Evolutionary conservation across 2,113 vertebrate genomes (phyloP).

Genomic region (Dinomys branickii): DNA sequence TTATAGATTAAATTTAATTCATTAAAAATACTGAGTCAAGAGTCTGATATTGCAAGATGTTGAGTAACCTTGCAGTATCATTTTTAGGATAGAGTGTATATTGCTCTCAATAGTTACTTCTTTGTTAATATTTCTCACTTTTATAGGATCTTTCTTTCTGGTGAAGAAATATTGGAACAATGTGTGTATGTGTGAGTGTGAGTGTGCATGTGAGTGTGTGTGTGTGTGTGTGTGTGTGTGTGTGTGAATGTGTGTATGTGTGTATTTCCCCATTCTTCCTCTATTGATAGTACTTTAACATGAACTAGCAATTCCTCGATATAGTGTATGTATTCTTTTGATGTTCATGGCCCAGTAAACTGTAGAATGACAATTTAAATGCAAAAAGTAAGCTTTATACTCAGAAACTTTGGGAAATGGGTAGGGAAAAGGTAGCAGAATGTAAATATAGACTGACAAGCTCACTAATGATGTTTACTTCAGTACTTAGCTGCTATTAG

Average conservation of each 20-base stretch:
- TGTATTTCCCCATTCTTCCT: not conserved
- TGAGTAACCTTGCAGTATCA: not conserved
- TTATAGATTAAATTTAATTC: not conserved
- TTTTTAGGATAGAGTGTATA: not conserved
- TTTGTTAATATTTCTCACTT: not conserved
- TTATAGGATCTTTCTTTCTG: not conserved
- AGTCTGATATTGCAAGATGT: not conserved
- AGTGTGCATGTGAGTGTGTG: not conserved
- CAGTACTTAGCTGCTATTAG: constrained; percentile 41
- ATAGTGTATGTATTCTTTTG: not conserved
- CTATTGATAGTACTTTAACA: not conserved
- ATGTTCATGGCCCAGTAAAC: not conserved
- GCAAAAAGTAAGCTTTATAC: constrained; percentile 11
- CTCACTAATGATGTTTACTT: constrained; percentile 66
- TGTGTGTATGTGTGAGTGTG: no score
- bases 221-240: not conserved
- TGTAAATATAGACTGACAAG: constrained; percentile 65
- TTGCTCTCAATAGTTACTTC: not conserved
- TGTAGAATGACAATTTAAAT: constrained; percentile 25
- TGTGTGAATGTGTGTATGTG: not conserved
- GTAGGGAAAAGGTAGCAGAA: constrained; percentile 35
- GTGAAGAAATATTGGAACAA: not conserved
- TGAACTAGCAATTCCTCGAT: not conserved
- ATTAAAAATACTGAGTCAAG: not conserved
- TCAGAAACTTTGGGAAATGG: constrained; percentile 35